Conservation (phyloP, 2,113 vertebrate genomes). For the Archilochus colubris region DNA sequence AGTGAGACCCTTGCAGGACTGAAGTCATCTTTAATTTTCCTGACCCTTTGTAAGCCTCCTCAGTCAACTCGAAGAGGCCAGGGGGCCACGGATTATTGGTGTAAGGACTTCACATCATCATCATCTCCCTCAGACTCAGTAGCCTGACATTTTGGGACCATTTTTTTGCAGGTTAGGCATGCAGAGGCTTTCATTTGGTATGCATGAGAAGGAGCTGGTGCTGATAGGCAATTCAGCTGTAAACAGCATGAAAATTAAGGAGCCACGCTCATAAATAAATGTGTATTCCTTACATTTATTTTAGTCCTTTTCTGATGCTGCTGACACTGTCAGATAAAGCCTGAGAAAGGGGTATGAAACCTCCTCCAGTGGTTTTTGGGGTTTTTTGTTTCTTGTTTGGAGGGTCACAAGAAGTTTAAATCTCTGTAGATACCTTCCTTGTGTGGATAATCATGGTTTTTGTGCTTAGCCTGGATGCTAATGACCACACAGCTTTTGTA, state of each 20-base stretch:
- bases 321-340: background rate
- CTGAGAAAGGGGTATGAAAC: background rate
- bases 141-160: background rate
- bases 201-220: background rate
- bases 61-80: background rate
- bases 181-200: background rate
- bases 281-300: background rate
- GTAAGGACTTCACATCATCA: background rate
- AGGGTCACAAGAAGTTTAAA: background rate
- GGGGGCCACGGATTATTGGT: background rate
- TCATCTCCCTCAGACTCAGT: background rate
- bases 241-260: background rate
- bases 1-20: background rate
- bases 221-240: background rate
- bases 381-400: too few relatives aligned
- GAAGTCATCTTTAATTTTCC: slow-evolving; percentile 35
- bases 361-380: background rate
- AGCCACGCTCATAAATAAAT: background rate
- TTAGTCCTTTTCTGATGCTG: background rate
- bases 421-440: accelerated
- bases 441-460: accelerated
- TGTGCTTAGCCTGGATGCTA: background rate
- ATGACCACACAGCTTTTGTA: background rate
- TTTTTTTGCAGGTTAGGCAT: background rate
- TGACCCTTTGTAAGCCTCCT: background rate